A percentile compares a stretch with the other conserved stretches of the same genome.
phyloP scores from a whole-genome alignment of 2,888 invertebrate genomes.

The Azorinus chamasolen region DNA sequence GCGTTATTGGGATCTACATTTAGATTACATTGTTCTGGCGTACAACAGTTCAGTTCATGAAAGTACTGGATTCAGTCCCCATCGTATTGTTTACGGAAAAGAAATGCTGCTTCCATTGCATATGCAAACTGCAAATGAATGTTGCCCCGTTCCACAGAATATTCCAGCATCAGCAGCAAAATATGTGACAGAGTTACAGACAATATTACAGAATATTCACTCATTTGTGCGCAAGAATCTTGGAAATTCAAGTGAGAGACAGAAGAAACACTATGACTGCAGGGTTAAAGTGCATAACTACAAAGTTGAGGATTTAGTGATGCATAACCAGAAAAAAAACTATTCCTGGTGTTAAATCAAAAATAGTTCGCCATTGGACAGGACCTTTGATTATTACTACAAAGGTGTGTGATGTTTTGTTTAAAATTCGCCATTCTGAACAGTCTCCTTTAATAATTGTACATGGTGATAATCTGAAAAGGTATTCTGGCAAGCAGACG shows the following conservation, averaged over 20 bases:
- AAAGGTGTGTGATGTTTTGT: background rate
- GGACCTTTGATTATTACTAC: slow-evolving; percentile 2
- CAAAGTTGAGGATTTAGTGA: slow-evolving; percentile 2
- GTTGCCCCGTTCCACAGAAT: too few relatives aligned
- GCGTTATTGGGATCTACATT: slow-evolving; percentile 60
- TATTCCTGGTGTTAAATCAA: slow-evolving; percentile 5
- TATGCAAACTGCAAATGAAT: slow-evolving; percentile 42
- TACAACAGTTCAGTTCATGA: slow-evolving; percentile 45
- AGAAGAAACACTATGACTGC: slow-evolving; percentile 16
- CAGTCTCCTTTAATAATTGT: background rate
- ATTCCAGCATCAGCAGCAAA: too few relatives aligned
- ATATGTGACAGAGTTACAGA: too few relatives aligned
- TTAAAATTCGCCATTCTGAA: background rate
- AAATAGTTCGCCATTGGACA: slow-evolving; percentile 9
- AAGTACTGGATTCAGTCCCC: slow-evolving; percentile 51
- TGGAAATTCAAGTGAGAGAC: background rate
- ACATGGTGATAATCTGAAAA: too few relatives aligned
- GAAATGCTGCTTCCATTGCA: slow-evolving; percentile 57
- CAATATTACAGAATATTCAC: background rate
- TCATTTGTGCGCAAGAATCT: slow-evolving; percentile 13
- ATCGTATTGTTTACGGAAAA: slow-evolving; percentile 49
- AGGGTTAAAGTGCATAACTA: slow-evolving; percentile 6
- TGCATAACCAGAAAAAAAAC: slow-evolving; percentile 22
- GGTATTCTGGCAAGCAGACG: too few relatives aligned
- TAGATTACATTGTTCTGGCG: slow-evolving; percentile 50